phyloP scores from a whole-genome alignment of 2,888 invertebrate genomes.

The Oscheius sp. region DNA sequence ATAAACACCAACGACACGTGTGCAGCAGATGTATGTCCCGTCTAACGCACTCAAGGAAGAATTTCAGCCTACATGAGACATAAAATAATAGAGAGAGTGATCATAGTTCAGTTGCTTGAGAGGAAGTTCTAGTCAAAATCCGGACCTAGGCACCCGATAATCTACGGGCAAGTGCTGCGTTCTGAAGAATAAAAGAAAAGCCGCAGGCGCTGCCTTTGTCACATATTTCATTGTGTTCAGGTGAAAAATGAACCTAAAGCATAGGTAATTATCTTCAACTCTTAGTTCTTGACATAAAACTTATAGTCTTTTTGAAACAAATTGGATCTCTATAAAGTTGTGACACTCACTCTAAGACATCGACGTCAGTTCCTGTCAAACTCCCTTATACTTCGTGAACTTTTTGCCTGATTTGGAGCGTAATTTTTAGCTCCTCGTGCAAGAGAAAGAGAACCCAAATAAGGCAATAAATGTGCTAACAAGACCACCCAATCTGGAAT shows the following conservation, averaged over 20 bases:
- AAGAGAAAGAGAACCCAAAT: slow-evolving; percentile 28
- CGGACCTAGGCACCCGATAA: slow-evolving; percentile 8
- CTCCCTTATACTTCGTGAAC: too few relatives aligned
- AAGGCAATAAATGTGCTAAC: not conserved
- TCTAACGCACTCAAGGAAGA: not conserved
- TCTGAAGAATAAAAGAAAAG: slow-evolving; percentile 3
- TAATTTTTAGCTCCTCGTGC: too few relatives aligned
- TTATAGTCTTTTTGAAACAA: too few relatives aligned
- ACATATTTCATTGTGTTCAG: not conserved
- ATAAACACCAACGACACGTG: slow-evolving; percentile 26
- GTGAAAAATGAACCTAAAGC: slow-evolving; percentile 19
- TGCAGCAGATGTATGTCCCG: slow-evolving; percentile 19
- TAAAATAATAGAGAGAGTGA: not conserved
- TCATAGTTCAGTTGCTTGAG: not conserved
- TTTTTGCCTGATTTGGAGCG: too few relatives aligned
- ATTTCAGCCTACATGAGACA: not conserved
- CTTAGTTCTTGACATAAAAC: too few relatives aligned
- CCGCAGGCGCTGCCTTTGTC: slow-evolving; percentile 3
- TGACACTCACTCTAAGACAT: too few relatives aligned
- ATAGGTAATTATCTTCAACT: slow-evolving; percentile 3
- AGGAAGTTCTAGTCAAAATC: slow-evolving; percentile 4
- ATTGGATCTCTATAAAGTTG: too few relatives aligned
- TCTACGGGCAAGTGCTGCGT: slow-evolving; percentile 11
- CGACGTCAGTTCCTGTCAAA: too few relatives aligned
- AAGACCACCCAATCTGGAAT: not conserved